phyloP scores from a whole-genome alignment of 1,140 invertebrate species.

The Drosophila yakuba region DNA sequence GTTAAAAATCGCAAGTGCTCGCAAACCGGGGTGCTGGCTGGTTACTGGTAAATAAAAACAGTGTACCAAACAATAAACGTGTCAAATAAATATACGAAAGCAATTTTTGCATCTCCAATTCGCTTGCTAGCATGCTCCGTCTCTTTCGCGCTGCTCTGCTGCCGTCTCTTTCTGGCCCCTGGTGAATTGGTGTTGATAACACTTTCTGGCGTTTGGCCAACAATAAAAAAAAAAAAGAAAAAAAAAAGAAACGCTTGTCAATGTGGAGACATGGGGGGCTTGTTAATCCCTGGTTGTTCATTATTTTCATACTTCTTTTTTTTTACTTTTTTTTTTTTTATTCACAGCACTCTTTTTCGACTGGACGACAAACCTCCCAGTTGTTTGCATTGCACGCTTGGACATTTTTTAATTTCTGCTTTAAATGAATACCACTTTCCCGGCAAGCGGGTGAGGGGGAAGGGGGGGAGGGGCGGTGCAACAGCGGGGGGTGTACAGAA shows the following conservation, averaged over 20 bases:
- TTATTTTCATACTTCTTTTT: conserved; percentile 32
- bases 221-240: conserved; percentile 1
- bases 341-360: conserved; percentile 12
- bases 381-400: conserved; percentile 52
- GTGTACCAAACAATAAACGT: conserved; percentile 34
- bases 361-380: conserved; percentile 7
- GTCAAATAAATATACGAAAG: conserved; percentile 52
- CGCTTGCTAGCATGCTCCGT: neutral
- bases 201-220: conserved; percentile 45
- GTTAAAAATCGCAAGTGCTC: neutral
- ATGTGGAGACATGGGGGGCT: conserved; percentile 15
- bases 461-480: neutral
- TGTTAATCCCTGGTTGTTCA: conserved; percentile 60
- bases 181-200: conserved; percentile 48
- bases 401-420: conserved; percentile 81
- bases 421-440: conserved; percentile 77
- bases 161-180: neutral
- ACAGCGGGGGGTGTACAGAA: neutral
- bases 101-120: conserved; percentile 45
- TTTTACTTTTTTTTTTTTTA: neutral
- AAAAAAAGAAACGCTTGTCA: neutral
- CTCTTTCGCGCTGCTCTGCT: neutral
- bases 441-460: no score
- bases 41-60: conserved; percentile 5
- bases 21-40: neutral